Evolutionary conservation across 2,888 invertebrate genomes (phyloP).

Genomic region (Callimorpha dominula): DNA sequence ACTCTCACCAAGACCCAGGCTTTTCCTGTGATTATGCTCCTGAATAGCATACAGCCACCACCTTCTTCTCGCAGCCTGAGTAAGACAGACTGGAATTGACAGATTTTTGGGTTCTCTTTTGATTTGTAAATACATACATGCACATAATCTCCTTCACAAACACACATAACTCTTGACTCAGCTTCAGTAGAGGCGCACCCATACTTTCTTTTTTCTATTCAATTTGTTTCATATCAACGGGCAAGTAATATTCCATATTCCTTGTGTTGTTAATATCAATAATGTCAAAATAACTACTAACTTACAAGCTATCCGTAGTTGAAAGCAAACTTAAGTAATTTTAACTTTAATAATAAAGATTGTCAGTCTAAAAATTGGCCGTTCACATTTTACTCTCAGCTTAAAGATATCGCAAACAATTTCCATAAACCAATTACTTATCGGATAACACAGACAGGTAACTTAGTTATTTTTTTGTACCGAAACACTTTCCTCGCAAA

Average conservation of each 20-base stretch:
- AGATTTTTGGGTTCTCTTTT: too few relatives aligned
- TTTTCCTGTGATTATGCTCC: too few relatives aligned
- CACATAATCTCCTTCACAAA: too few relatives aligned
- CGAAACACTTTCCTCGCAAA: constrained; percentile 4
- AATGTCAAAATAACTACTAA: not conserved
- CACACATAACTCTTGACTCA: too few relatives aligned
- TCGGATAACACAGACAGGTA: not conserved
- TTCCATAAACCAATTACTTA: constrained; percentile 16
- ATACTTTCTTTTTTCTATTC: too few relatives aligned
- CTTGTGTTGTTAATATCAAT: not conserved
- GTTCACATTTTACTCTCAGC: not conserved
- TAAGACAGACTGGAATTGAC: too few relatives aligned
- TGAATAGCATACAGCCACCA: too few relatives aligned
- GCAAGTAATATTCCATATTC: not conserved
- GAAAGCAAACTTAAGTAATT: not conserved
- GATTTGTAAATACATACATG: too few relatives aligned
- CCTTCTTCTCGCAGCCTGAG: too few relatives aligned
- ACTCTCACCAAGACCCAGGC: too few relatives aligned
- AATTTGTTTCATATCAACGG: not conserved
- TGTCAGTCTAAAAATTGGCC: not conserved
- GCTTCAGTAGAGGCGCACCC: too few relatives aligned
- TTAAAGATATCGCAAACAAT: constrained; percentile 9
- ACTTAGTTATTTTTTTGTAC: constrained; percentile 10
- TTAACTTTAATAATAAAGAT: not conserved
- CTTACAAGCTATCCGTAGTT: not conserved